phyloP scores from a whole-genome alignment of 2,113 vertebrate genomes.

The Calyptommatus sinebrachiatus region DNA sequence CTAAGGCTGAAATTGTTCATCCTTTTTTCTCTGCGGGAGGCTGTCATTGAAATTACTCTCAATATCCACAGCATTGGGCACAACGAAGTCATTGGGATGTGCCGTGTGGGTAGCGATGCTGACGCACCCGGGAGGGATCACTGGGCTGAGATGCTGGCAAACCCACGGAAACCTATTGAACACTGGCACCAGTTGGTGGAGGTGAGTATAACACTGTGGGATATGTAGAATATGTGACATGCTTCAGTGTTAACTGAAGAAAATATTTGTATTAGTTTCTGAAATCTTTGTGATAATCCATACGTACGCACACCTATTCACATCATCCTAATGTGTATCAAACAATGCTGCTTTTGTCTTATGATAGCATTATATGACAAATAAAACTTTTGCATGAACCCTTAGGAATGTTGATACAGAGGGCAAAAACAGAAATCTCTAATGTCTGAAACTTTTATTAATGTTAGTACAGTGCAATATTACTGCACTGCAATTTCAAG shows the following conservation, averaged over 20 bases:
- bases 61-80: slow-evolving; percentile 81
- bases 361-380: background rate
- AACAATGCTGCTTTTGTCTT: background rate
- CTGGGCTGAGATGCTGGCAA: slow-evolving; percentile 90
- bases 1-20: background rate
- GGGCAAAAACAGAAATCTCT: too few species aligned
- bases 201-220: slow-evolving; percentile 48
- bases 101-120: slow-evolving; percentile 84
- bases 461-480: too few species aligned
- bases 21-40: background rate
- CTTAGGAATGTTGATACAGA: background rate
- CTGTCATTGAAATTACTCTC: background rate
- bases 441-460: too few species aligned
- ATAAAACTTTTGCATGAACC: background rate
- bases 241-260: background rate
- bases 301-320: too few species aligned
- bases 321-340: too few species aligned
- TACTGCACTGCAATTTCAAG: background rate
- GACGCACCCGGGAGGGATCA: slow-evolving; percentile 88
- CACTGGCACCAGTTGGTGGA: slow-evolving; percentile 92
- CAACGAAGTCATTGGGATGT: slow-evolving; percentile 94
- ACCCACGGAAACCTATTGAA: slow-evolving; percentile 92
- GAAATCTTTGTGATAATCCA: too few species aligned
- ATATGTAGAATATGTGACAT: background rate
- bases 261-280: too few species aligned